phyloP scores from a whole-genome alignment of 2,797 vertebrate genomes.

The Enteromius treurensis region DNA sequence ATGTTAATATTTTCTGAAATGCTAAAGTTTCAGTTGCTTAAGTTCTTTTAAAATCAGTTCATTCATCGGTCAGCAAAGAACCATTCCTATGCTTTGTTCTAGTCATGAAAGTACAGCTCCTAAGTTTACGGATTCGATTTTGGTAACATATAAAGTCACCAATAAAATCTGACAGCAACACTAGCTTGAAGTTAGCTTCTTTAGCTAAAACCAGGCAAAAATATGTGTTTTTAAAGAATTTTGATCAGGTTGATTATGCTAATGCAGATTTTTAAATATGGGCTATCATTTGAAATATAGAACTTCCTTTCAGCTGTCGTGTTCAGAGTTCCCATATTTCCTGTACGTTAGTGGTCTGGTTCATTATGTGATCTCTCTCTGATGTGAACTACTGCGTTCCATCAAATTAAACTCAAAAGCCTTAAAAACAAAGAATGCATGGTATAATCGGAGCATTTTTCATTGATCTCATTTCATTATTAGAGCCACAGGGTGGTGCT shows the following conservation, averaged over 20 bases:
- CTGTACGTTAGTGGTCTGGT: neutral
- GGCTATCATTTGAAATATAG: neutral
- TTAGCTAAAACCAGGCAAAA: neutral
- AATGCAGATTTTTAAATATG: neutral
- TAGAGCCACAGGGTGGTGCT: constrained; percentile 53
- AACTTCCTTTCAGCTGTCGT: neutral
- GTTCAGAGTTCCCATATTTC: neutral
- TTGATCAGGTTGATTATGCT: neutral
- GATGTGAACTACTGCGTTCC: neutral
- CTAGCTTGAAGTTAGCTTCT: neutral
- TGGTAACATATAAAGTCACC: neutral
- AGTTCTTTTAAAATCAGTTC: neutral
- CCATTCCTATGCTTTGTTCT: neutral
- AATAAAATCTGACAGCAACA: neutral
- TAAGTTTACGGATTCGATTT: neutral
- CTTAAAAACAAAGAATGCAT: neutral
- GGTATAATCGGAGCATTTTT: neutral
- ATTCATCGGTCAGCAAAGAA: neutral
- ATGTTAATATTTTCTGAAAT: neutral
- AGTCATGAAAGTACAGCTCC: neutral
- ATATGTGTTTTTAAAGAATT: neutral
- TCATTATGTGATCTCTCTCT: neutral
- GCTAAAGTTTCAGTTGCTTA: neutral
- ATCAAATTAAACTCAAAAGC: neutral
- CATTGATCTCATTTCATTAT: neutral